A percentile compares a stretch with the other conserved stretches of the same genome.
Conservation (phyloP, 1,140 invertebrate genomes). For the Drosophila lowei region DNA sequence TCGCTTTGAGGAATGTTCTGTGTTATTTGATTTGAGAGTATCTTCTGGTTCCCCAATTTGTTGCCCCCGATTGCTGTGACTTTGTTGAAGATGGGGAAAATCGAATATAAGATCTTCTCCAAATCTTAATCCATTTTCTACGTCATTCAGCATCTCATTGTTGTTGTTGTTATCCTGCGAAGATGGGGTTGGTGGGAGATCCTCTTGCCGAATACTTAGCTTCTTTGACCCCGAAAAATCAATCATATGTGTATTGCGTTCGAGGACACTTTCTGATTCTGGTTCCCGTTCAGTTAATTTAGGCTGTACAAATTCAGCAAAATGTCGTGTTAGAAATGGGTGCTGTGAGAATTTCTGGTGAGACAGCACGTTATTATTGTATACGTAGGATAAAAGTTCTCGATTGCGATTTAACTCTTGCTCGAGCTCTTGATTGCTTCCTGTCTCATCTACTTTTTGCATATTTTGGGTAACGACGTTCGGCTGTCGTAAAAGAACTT, state of each 20-base stretch:
- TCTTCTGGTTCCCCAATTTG: constrained; percentile 1
- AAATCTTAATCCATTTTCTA: constrained; percentile 16
- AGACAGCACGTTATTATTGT: constrained; percentile 31
- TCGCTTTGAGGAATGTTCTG: not conserved
- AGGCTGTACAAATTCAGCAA: constrained; percentile 57
- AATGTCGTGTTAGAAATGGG: constrained; percentile 61
- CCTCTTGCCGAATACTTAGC: constrained; percentile 15
- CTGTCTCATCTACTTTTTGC: constrained; percentile 18
- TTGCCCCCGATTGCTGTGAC: constrained; percentile 9
- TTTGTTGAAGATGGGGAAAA: constrained; percentile 10
- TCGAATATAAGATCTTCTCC: constrained; percentile 14
- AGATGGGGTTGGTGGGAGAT: constrained; percentile 13
- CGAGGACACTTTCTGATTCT: constrained; percentile 1
- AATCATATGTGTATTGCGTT: constrained; percentile 23
- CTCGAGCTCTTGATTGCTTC: not conserved
- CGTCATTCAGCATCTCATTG: constrained; percentile 26
- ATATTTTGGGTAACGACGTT: constrained; percentile 37
- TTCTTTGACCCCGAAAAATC: constrained; percentile 40
- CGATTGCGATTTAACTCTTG: constrained; percentile 8
- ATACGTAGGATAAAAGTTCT: constrained; percentile 41
- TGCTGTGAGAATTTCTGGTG: constrained; percentile 43
- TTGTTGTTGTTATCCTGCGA: constrained; percentile 67
- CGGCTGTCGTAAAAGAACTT: constrained; percentile 48
- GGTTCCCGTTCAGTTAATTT: constrained; percentile 20
- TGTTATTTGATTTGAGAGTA: not conserved